These are phyloP conservation scores for Xenotilapia longispinis DNA, from an alignment of 2,113 vertebrate genomes.

Conservation along the genomic window DNA sequence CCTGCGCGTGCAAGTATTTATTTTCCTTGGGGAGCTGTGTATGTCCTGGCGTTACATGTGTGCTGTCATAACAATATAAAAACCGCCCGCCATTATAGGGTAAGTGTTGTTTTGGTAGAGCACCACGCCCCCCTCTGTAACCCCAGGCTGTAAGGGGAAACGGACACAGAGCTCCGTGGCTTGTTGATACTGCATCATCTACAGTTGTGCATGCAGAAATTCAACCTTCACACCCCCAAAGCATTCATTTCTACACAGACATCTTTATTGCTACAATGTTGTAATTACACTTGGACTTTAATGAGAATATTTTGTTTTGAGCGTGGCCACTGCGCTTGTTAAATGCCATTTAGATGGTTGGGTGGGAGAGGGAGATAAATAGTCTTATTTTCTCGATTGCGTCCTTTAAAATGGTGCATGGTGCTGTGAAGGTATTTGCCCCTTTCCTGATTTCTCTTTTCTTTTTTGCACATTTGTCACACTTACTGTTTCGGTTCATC, in stretches of 20 bases:
- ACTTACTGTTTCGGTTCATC: background rate
- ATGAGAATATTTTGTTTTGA: background rate
- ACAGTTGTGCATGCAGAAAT: background rate
- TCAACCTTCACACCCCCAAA: background rate
- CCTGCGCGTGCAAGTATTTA: background rate
- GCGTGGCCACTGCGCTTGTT: background rate
- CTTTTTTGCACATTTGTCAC: background rate
- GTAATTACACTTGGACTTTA: background rate
- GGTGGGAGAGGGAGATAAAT: background rate
- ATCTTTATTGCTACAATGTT: background rate
- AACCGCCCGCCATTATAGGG: slow-evolving; percentile 66
- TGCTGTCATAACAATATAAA: slow-evolving; percentile 58
- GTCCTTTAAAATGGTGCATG: background rate
- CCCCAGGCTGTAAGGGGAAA: slow-evolving; percentile 14
- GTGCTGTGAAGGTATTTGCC: background rate
- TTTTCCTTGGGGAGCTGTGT: background rate
- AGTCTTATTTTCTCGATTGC: background rate
- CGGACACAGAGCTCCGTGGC: background rate
- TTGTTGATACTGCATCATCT: background rate
- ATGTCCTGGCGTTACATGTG: background rate
- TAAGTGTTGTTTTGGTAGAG: slow-evolving; percentile 62
- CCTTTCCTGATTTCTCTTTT: background rate
- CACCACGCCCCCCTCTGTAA: slow-evolving; percentile 65
- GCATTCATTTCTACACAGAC: background rate
- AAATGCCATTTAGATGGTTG: background rate